Base-by-base conservation (phyloP, 1,140 invertebrate genomes). In the Drosophila ananassae region DNA sequence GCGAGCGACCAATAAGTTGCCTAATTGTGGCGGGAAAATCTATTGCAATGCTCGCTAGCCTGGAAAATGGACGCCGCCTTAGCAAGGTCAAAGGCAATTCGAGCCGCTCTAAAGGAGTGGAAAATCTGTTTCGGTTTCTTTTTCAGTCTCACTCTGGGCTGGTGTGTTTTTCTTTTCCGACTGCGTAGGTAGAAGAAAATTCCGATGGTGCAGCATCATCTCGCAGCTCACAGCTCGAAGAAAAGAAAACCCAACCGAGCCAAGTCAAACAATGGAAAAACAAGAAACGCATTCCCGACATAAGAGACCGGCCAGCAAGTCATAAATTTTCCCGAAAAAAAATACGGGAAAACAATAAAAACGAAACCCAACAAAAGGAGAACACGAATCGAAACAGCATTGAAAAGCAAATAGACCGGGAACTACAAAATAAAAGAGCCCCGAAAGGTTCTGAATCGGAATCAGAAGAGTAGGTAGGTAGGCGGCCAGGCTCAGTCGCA, bases 401-500 rank as follows among this genome's bases (percentile, higher is more conserved):
- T 77, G 74, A 89, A 89, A 89, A 78, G 83, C 83, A 87, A 87
- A 87, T 87, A 85, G 81, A 85, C 73, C 73, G 53, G 73, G 76
- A 85, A 68, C 34, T 44, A 28, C 8, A 13, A 34, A 55, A 68
- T 61, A 44, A 51, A 60, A 68, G 62, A 76, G 73, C 57, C 73
- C 39, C 51, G 56, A 76, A 77, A 76, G 73, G 56, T 76, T 68
- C 73, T 22, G 68, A 59, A 60, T 44, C 64, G 68, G 64, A 56
- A n/a, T 46, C 60, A 32, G 34, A 54, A 57, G 44, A 28, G 47
- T 37, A 58, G 17, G 56, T 50, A 79, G 69, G 71, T 73, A 73
- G 71, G 57, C 68, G 68, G 48, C 34, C 55, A 24, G 46, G 56
- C 63, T 50, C 25, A 7, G 46, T 46, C 17, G 46, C 56, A 59